Evolutionary conservation across 2,797 vertebrate species (phyloP), one percentile per base, ranked within the genome.

Genomic region (Takifugu rubripes): DNA sequence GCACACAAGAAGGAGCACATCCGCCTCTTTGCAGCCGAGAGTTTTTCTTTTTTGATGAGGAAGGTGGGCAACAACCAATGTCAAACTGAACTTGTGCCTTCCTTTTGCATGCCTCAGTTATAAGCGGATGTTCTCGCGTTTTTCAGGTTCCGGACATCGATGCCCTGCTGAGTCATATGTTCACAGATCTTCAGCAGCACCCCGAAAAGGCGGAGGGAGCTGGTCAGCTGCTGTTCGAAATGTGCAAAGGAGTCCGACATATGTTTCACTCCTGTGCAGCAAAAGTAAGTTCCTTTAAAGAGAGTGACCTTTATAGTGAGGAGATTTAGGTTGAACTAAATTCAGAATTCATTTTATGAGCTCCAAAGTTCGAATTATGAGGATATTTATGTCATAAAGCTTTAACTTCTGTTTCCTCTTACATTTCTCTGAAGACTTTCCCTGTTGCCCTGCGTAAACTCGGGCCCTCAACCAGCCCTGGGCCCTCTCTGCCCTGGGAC

Each of bases 1-100:
- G 94, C 90, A 49, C 97, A 99, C 88, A 94, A 93, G 75, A 98
- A 97, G 67, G 91, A 93, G 26, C 96, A 99, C 79, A 96, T 99
- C 84, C 92, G 95, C 79, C 95, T 92, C 63, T 99, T 99, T 87
- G 96, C 97, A 65, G 97, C 97, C 0, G 97, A 99, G 86, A 99
- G 97, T 76, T 99, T 99, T 87, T 94, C 96, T 40, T 99, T 97
- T 83, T 70, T 99, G 66, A 95, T 99, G 94, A 94, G 97, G 85
- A 99, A 99, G 92, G 97, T 98, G 81, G 71, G 90, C 72, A 3
- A 3, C 2, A 27, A n/a, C 25, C 14, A 8, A 21, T 33, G 25
- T 5, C 4, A 42, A 21, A 46, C 9, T 17, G 0, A 1, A 45
- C 2, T 25, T 1, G 10, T 45, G 14, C 47, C 5, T 25, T 46